Base-by-base conservation (phyloP, 2,888 invertebrate genomes). In the Sinotaia quadrata region DNA sequence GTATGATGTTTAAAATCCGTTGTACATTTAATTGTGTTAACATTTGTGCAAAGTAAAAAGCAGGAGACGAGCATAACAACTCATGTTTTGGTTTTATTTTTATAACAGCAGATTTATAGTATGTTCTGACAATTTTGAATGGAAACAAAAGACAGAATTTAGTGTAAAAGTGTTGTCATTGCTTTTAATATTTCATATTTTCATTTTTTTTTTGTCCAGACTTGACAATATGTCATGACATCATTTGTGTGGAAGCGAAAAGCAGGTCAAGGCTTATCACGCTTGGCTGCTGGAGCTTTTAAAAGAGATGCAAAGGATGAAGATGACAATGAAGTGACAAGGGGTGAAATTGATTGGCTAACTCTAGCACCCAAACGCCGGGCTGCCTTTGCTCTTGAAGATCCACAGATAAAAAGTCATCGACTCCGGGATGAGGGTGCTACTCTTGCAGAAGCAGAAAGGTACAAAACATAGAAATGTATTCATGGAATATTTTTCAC, bases 201-300 rank as follows among this genome's bases (percentile, higher is more conserved):
- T n/a, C n/a, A n/a, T n/a, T n/a, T n/a, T n/a, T n/a, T n/a, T n/a
- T n/a, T n/a, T n/a, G n/a, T n/a, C n/a, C n/a, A n/a, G n/a, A n/a
- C n/a, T n/a, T n/a, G n/a, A n/a, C n/a, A n/a, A n/a, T n/a, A 7
- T 12, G 47, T 59, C 56, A 78, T 76, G 78, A 78, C 78, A 71
- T 79, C 73, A 68, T 87, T 87, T 82, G 84, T 82, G 2, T 87
- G 87, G 87, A 87, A 87, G 68, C 76, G 84, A 58, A 87, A 87
- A 72, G 71, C 77, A 65, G 86, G 85, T 2, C 80, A 76, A 8
- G 80, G 79, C n/a, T 80, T 87, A 3, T 73, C 76, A 12, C 78
- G 79, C 60, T 67, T 63, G 21, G 73, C 74, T 12, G 75, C 78
- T 1, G 58, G 59, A 51, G 75, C 78, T n/a, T 87, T 87, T 78